Evolutionary conservation across 1,140 invertebrate species (phyloP).

Genomic region (Berghia stephanieae): DNA sequence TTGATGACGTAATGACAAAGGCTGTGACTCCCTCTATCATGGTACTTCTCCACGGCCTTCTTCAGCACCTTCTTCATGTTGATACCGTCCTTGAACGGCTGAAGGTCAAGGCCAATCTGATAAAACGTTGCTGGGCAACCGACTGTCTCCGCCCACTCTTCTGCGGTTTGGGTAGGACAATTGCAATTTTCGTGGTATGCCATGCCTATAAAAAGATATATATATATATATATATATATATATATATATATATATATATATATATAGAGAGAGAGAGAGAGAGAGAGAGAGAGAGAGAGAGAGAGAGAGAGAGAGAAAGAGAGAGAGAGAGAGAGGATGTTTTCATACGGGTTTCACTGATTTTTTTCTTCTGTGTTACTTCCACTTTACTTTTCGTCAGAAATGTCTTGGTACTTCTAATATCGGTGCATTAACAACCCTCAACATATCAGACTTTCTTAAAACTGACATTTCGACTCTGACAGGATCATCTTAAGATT

Average conservation of each 20-base stretch:
- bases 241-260: too few species aligned
- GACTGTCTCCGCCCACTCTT: conserved; percentile 76
- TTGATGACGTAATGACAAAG: conserved; percentile 91
- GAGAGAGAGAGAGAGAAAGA: conserved; percentile 6
- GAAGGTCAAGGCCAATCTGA: conserved; percentile 82
- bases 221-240: too few species aligned
- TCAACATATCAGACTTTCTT: too few species aligned
- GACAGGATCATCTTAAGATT: too few species aligned
- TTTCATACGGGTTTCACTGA: not conserved
- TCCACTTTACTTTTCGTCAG: too few species aligned
- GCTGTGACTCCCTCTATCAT: conserved; percentile 81
- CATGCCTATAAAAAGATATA: too few species aligned
- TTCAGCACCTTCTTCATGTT: conserved; percentile 78
- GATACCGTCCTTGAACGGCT: conserved; percentile 75
- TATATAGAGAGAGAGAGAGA: not conserved
- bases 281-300: conserved; percentile 11
- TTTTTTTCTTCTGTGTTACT: too few species aligned
- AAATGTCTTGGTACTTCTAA: too few species aligned
- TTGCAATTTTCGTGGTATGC: conserved; percentile 87
- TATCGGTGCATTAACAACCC: too few species aligned
- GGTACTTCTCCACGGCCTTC: conserved; percentile 74
- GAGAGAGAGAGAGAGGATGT: not conserved
- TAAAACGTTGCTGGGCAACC: conserved; percentile 74
- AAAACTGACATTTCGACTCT: too few species aligned
- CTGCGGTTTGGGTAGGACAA: conserved; percentile 76